These are phyloP conservation scores for Rhamphomyia laevipes DNA, from an alignment of 2,888 invertebrate species.

Conservation along the genomic window DNA sequence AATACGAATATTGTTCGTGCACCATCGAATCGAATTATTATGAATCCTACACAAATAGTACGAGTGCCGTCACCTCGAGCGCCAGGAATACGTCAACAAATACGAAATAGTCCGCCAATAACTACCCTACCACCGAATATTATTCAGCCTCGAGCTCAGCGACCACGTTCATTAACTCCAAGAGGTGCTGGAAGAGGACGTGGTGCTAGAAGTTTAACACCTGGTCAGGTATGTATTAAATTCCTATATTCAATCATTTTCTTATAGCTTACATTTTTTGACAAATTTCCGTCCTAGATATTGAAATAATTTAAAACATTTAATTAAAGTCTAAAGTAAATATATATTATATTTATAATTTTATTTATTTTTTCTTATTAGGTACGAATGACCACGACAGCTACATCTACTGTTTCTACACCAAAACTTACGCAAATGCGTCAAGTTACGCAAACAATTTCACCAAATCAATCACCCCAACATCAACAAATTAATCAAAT, in stretches of 20 bases:
- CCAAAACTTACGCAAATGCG: neutral
- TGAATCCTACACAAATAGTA: conserved; percentile 13
- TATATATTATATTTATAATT: too few species aligned
- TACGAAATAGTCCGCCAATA: conserved; percentile 14
- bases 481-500: neutral
- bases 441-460: neutral
- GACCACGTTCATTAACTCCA: neutral
- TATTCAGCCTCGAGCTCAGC: neutral
- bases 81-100: conserved; percentile 15
- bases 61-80: conserved; percentile 16
- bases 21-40: conserved; percentile 7
- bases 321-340: too few species aligned
- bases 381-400: neutral
- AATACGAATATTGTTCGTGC: conserved; percentile 8
- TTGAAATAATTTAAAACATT: too few species aligned
- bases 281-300: too few species aligned
- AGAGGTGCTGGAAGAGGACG: conserved; percentile 10
- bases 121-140: conserved; percentile 6
- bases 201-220: conserved; percentile 14
- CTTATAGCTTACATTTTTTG: too few species aligned
- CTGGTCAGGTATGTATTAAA: conserved; percentile 2
- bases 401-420: conserved; percentile 8
- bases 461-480: neutral
- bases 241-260: too few species aligned
- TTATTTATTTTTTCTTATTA: too few species aligned